Conservation (phyloP, 1,140 invertebrate species). For the Polypedilum vanderplanki region DNA sequence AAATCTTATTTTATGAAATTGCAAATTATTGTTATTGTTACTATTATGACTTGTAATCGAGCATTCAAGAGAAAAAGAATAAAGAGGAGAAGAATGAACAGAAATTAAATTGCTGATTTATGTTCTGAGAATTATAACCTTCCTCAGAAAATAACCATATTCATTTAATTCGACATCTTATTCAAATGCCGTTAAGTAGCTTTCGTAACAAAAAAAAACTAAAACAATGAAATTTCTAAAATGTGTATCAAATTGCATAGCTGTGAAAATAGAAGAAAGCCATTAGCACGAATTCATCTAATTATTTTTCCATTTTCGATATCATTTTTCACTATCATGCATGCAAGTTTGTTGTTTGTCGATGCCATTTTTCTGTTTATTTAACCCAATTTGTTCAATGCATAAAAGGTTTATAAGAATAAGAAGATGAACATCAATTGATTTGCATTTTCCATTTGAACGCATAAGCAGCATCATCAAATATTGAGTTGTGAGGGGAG, state of each 20-base stretch:
- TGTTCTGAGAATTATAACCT: too few species aligned
- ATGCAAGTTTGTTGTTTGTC: not conserved
- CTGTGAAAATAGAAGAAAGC: not conserved
- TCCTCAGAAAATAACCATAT: too few species aligned
- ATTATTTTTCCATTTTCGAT: slow-evolving; percentile 22
- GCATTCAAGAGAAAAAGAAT: too few species aligned
- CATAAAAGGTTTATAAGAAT: not conserved
- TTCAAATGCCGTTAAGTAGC: too few species aligned
- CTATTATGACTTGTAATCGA: too few species aligned
- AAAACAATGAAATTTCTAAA: too few species aligned
- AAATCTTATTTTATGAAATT: not conserved
- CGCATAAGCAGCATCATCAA: too few species aligned
- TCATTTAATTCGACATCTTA: too few species aligned
- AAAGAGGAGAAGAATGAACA: too few species aligned
- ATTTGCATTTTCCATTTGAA: too few species aligned
- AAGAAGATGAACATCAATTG: not conserved
- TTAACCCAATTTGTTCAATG: slow-evolving; percentile 14
- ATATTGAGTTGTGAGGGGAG: not conserved
- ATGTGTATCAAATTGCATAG: slow-evolving; percentile 21
- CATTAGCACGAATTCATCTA: slow-evolving; percentile 23
- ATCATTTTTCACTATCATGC: not conserved
- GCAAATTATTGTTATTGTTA: not conserved
- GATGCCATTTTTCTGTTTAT: slow-evolving; percentile 6
- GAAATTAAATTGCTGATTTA: too few species aligned
- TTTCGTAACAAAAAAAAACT: too few species aligned